phyloP scores from a whole-genome alignment of 2,888 invertebrate genomes.

The Parnassius orleans region DNA sequence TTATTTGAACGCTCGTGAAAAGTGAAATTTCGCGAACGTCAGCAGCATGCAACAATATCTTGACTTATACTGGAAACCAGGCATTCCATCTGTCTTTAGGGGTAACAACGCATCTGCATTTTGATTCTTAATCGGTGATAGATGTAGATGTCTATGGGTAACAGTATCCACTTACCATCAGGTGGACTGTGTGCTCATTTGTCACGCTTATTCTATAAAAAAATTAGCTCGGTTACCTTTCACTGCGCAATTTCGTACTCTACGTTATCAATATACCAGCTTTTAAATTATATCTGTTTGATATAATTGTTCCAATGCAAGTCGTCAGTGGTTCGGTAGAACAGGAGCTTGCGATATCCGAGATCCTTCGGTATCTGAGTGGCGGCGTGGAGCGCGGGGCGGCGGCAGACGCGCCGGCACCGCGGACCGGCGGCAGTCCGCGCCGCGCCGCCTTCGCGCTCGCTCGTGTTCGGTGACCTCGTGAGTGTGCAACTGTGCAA shows the following conservation, averaged over 20 bases:
- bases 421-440: slow-evolving; percentile 50
- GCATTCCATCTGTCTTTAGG: too few species aligned
- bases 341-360: slow-evolving; percentile 11
- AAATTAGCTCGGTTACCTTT: too few species aligned
- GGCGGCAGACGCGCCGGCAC: slow-evolving; percentile 56
- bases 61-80: too few species aligned
- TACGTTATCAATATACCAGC: background rate
- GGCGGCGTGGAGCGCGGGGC: slow-evolving; percentile 35
- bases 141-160: too few species aligned
- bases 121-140: too few species aligned
- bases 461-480: slow-evolving; percentile 52
- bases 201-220: too few species aligned
- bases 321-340: slow-evolving; percentile 8
- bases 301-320: slow-evolving; percentile 13
- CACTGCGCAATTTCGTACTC: background rate
- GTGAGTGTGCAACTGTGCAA: slow-evolving; percentile 78
- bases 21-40: too few species aligned
- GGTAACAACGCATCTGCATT: too few species aligned
- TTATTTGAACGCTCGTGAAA: too few species aligned
- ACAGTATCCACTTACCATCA: too few species aligned
- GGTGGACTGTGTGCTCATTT: too few species aligned
- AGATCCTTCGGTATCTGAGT: slow-evolving; percentile 10
- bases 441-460: slow-evolving; percentile 38
- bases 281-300: background rate
- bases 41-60: too few species aligned